phyloP scores from a whole-genome alignment of 1,140 invertebrate species.

The Drosophila eugracilis region DNA sequence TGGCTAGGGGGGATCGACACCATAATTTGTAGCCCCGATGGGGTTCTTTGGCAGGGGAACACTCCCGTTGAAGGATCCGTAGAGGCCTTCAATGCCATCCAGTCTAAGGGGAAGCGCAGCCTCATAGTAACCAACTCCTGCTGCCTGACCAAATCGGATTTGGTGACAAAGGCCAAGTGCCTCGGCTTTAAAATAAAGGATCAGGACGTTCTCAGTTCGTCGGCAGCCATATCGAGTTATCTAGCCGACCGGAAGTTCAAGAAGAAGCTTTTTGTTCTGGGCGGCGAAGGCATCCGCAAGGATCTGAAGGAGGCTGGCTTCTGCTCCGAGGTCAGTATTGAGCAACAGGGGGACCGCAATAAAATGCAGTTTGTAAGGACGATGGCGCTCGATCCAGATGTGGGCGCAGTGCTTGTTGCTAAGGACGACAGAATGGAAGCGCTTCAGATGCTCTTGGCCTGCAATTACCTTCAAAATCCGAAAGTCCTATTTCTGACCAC shows the following conservation, averaged over 20 bases:
- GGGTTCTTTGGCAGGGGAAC: constrained; percentile 57
- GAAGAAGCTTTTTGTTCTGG: constrained; percentile 47
- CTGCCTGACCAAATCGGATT: background rate
- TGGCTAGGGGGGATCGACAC: constrained; percentile 54
- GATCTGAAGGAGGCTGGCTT: constrained; percentile 40
- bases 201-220: constrained; percentile 21
- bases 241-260: constrained; percentile 28
- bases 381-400: constrained; percentile 36
- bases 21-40: constrained; percentile 57
- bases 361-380: constrained; percentile 2
- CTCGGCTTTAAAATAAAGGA: constrained; percentile 29
- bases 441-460: constrained; percentile 33
- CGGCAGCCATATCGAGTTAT: constrained; percentile 28
- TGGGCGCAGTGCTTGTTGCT: constrained; percentile 56
- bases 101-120: constrained; percentile 20
- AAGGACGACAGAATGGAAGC: constrained; percentile 34
- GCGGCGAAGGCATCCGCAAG: constrained; percentile 24
- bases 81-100: constrained; percentile 43
- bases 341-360: fast-evolving
- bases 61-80: constrained; percentile 33
- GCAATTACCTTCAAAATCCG: constrained; percentile 38
- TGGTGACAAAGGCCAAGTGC: constrained; percentile 22
- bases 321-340: background rate
- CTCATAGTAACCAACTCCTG: constrained; percentile 52
- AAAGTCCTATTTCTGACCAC: constrained; percentile 40